phyloP scores from a whole-genome alignment of 2,888 invertebrate species.

The Tinea pellionella region DNA sequence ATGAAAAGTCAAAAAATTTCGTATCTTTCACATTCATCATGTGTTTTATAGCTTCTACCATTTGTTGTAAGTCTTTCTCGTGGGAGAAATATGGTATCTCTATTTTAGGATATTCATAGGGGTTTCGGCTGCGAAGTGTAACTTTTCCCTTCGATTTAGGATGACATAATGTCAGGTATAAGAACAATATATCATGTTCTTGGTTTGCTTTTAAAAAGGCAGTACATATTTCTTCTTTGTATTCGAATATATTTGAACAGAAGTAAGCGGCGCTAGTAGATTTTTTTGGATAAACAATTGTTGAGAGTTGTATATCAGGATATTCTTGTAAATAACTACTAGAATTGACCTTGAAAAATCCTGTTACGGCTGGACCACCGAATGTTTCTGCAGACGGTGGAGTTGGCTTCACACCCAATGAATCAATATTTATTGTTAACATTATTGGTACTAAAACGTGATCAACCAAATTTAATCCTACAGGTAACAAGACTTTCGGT shows the following conservation, averaged over 20 bases:
- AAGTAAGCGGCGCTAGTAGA: background rate
- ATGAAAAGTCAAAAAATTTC: conserved; percentile 29
- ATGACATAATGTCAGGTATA: conserved; percentile 54
- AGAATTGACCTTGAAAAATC: conserved; percentile 8
- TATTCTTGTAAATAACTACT: background rate
- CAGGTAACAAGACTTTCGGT: conserved; percentile 75
- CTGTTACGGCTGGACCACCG: background rate
- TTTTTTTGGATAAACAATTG: conserved; percentile 5
- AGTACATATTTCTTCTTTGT: background rate
- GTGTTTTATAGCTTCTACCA: conserved; percentile 35
- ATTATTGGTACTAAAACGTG: conserved; percentile 42
- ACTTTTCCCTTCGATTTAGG: conserved; percentile 70
- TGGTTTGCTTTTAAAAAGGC: background rate
- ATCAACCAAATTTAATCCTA: conserved; percentile 84
- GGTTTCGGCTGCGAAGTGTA: conserved; percentile 54
- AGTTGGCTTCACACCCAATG: background rate
- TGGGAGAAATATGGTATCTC: conserved; percentile 68
- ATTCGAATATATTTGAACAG: background rate
- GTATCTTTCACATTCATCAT: conserved; percentile 35
- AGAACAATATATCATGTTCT: background rate
- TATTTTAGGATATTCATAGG: conserved; percentile 62
- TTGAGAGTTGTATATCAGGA: conserved; percentile 6
- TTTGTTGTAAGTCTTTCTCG: conserved; percentile 48
- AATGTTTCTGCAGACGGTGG: background rate
- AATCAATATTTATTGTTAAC: conserved; percentile 16